Conservation (phyloP, 2,888 invertebrate species). For the Drosophila picticornis region DNA sequence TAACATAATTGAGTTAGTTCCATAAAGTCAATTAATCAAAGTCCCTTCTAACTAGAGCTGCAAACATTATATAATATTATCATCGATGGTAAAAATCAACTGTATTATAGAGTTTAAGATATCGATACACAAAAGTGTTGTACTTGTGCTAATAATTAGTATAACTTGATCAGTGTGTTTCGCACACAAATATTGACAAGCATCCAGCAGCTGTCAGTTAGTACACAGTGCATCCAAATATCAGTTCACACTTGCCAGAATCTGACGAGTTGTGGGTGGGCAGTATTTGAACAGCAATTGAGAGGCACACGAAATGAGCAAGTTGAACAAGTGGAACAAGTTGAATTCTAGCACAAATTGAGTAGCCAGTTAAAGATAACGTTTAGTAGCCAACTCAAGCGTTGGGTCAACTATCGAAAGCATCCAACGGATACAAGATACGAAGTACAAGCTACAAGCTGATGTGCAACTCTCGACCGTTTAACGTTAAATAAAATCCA, state of each 20-base stretch:
- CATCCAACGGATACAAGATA: neutral
- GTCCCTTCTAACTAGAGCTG: neutral
- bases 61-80: neutral
- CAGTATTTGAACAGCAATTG: constrained; percentile 68
- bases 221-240: constrained; percentile 24
- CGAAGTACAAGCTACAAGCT: constrained; percentile 17
- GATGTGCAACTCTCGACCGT: constrained; percentile 35
- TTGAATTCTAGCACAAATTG: neutral
- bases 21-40: neutral
- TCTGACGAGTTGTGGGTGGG: constrained; percentile 18
- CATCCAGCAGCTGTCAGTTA: constrained; percentile 10
- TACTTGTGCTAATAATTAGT: neutral
- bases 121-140: neutral
- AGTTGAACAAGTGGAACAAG: constrained; percentile 34
- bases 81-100: neutral
- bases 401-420: neutral
- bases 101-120: fast-evolving
- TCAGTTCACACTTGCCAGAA: constrained; percentile 22
- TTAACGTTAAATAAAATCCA: constrained; percentile 69
- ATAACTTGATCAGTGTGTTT: neutral
- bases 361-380: constrained; percentile 24
- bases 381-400: neutral
- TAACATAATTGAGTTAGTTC: neutral
- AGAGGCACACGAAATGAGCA: constrained; percentile 56
- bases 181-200: neutral